Conservation (phyloP, 2,113 vertebrate genomes). For the Rynchops niger region DNA sequence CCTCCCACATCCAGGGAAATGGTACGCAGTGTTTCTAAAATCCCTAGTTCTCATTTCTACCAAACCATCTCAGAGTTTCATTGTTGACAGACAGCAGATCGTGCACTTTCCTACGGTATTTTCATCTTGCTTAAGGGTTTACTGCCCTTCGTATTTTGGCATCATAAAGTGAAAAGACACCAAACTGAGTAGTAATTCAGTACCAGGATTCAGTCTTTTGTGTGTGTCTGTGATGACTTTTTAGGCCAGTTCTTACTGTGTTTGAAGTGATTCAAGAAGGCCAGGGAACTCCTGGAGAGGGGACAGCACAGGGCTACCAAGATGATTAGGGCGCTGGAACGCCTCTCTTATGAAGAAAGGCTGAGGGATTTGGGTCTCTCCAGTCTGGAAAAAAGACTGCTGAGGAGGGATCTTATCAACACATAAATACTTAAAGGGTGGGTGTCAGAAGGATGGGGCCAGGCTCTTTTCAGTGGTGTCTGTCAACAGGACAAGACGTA, state of each 20-base stretch:
- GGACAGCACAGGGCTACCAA: too few species aligned
- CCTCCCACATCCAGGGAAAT: not conserved
- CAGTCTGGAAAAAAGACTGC: too few species aligned
- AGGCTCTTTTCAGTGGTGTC: too few species aligned
- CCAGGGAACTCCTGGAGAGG: too few species aligned
- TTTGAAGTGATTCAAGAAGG: not conserved
- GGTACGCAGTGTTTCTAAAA: not conserved
- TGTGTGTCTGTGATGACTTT: not conserved
- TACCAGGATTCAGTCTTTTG: not conserved
- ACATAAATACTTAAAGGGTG: too few species aligned
- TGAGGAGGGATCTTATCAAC: too few species aligned
- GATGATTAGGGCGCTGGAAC: too few species aligned
- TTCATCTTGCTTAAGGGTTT: not conserved
- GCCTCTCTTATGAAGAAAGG: too few species aligned
- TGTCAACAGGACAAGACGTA: too few species aligned
- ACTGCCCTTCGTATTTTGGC: not conserved
- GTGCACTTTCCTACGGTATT: not conserved
- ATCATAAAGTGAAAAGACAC: not conserved
- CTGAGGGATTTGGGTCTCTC: too few species aligned
- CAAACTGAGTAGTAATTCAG: not conserved
- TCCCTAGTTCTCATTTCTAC: fast-evolving
- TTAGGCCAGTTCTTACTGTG: not conserved
- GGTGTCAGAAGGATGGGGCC: too few species aligned
- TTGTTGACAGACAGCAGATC: not conserved
- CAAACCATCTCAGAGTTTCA: not conserved